These are phyloP conservation scores for Caenorhabditis sp. DNA, from an alignment of 2,888 invertebrate genomes.

Conservation along the genomic window DNA sequence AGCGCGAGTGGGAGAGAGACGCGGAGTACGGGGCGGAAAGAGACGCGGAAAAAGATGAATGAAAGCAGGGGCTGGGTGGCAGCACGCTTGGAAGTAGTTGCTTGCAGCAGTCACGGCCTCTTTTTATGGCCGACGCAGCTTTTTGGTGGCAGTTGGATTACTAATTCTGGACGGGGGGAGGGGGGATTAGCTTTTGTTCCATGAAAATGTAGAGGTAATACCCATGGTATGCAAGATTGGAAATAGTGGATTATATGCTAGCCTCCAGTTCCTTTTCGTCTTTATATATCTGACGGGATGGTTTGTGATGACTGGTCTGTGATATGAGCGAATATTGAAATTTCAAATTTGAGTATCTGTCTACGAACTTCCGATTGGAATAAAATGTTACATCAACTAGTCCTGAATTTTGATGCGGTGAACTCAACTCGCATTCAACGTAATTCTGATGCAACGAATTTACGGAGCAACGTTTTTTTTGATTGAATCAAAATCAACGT, in stretches of 20 bases:
- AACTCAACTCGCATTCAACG: slow-evolving; percentile 7
- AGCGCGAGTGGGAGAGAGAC: slow-evolving; percentile 9
- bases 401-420: slow-evolving; percentile 18
- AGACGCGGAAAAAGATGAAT: slow-evolving; percentile 16
- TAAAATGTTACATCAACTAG: slow-evolving; percentile 17
- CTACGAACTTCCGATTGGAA: background rate
- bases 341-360: background rate
- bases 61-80: slow-evolving; percentile 11
- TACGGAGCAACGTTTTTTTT: background rate
- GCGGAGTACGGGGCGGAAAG: slow-evolving; percentile 34
- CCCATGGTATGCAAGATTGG: slow-evolving; percentile 24
- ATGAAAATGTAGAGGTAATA: slow-evolving; percentile 12
- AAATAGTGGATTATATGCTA: slow-evolving; percentile 30
- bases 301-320: slow-evolving; percentile 25
- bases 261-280: background rate
- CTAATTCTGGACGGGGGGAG: slow-evolving; percentile 29
- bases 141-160: slow-evolving; percentile 22
- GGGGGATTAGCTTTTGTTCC: slow-evolving; percentile 31
- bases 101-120: slow-evolving; percentile 30
- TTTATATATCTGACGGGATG: slow-evolving; percentile 4
- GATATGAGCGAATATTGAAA: background rate
- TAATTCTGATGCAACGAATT: slow-evolving; percentile 14
- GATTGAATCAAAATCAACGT: slow-evolving; percentile 1
- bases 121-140: slow-evolving; percentile 37
- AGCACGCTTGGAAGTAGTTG: slow-evolving; percentile 11